Evolutionary conservation across 2,888 invertebrate genomes (phyloP), one percentile per base, ranked within the genome.

Genomic region (Odontocolon sp.): DNA sequence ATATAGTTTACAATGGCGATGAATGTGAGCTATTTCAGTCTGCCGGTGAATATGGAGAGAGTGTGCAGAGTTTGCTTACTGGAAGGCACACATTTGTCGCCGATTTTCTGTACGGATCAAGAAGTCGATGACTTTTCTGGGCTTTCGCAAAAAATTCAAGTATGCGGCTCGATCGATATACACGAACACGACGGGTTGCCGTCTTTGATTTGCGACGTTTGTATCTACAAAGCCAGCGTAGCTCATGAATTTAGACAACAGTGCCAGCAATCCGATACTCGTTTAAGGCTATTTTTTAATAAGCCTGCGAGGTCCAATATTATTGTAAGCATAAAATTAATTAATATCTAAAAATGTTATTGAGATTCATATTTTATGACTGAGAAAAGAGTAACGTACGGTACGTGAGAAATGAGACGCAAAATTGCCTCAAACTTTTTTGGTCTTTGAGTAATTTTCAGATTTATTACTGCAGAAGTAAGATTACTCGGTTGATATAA

Each of bases 111-210:
- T 54, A 81, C 82, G 14, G 83, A 85, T 28, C 86, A 86, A 40
- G 85, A 86, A 59, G 82, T 81, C 1, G 82, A 79, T 8, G 83
- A 86, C 66, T 82, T 84, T 45, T 78, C 86, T 0, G 84, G 83
- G 59, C 82, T 90, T 26, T 80, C 86, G 4, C 87, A 87, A 50
- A 90, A 89, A 59, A 90, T 90, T 78, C 87, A 89, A 85, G 75
- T 87, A 5, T 90, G 88, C 40, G 90, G 90, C 9, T 87, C 86
- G 1, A 85, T 90, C 4, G 88, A 90, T 61, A 86, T 90, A 72
- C 84, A 89, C 4, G 88, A 88, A 70, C 87, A 88, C 57, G 90
- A 90, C 79, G 90, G 89, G n/a, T 80, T 90, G 47, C 90, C 90
- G 52, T 86, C 89, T 0, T 69, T 88, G 47, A 90, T 90, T 64